Base-by-base conservation (phyloP, 2,888 invertebrate species). In the Globia sparganii region DNA sequence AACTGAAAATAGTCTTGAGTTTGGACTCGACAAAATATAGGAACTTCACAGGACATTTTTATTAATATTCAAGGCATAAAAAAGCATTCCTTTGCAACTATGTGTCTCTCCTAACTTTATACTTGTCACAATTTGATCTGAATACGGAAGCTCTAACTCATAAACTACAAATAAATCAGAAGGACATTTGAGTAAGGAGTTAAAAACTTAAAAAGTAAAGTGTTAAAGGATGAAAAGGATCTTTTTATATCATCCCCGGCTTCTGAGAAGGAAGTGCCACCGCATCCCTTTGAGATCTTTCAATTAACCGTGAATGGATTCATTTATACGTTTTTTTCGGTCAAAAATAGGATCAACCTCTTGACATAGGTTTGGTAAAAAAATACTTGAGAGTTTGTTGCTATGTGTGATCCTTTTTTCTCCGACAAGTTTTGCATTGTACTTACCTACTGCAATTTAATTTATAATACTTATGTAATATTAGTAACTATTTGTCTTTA, bases 181-280 rank as follows among this genome's bases (percentile, higher is more conserved):
- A 67, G 77, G 85, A 84, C 78, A 80, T 70, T 86, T 85, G 82
- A 85, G 86, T 86, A 85, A 81, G 85, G 86, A 78, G 78, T 78
- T 74, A 80, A 74, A 80, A 80, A 74, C 86, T 86, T 75, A 74
- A 86, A 83, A 81, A 78, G 68, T 77, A 65, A 73, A 84, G 72
- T 75, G 74, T 67, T 72, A 64, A 81, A 81, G 84, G 88, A 87
- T 84, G 80, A 80, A 77, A 86, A 78, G 77, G 80, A 85, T 88
- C 82, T 87, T 88, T 91, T 90, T 88, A 91, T 92, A 86, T 83
- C 88, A 84, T 86, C 88, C 88, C 83, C 58, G 43, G 70, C 40
- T 84, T 85, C 93, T 93, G 85, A 92, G 92, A 94, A 93, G 94
- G 94, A 94, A 94, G 91, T 91, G 86, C 82, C 85, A 86, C 87